phyloP scores from a whole-genome alignment of 2,888 invertebrate species.

The Dendrolimus houi region DNA sequence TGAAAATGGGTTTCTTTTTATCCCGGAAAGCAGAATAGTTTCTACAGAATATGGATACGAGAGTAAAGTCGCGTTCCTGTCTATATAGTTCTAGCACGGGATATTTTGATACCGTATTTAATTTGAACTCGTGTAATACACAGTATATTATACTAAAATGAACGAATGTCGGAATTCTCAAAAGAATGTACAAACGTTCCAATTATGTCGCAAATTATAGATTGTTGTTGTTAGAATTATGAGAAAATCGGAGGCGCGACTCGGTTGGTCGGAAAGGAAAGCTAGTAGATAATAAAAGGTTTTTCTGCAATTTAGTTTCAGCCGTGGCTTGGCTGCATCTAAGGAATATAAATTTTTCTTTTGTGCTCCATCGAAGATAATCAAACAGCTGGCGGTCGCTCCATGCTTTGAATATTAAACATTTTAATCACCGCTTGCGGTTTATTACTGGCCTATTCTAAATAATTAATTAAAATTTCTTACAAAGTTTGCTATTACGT shows the following conservation, averaged over 20 bases:
- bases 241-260: constrained; percentile 7
- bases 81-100: too few species aligned
- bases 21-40: too few species aligned
- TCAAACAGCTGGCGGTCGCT: constrained; percentile 46
- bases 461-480: not conserved
- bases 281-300: constrained; percentile 30
- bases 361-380: constrained; percentile 44
- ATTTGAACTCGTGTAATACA: too few species aligned
- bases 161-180: too few species aligned
- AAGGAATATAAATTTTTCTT: constrained; percentile 48
- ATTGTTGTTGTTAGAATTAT: constrained; percentile 5
- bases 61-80: too few species aligned
- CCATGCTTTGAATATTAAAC: constrained; percentile 54
- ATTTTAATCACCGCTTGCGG: constrained; percentile 33
- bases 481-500: too few species aligned
- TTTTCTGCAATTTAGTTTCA: constrained; percentile 34
- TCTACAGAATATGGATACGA: too few species aligned
- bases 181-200: too few species aligned
- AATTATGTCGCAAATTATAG: constrained; percentile 4
- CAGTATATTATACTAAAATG: too few species aligned
- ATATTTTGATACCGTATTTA: too few species aligned
- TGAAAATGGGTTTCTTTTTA: too few species aligned
- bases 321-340: constrained; percentile 25
- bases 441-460: constrained; percentile 17
- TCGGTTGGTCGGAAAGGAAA: constrained; percentile 7